A percentile compares a stretch with the other conserved stretches of the same genome.
These are phyloP conservation scores for Garrulus glandarius DNA, from an alignment of 2,797 vertebrate genomes.

Conservation along the genomic window DNA sequence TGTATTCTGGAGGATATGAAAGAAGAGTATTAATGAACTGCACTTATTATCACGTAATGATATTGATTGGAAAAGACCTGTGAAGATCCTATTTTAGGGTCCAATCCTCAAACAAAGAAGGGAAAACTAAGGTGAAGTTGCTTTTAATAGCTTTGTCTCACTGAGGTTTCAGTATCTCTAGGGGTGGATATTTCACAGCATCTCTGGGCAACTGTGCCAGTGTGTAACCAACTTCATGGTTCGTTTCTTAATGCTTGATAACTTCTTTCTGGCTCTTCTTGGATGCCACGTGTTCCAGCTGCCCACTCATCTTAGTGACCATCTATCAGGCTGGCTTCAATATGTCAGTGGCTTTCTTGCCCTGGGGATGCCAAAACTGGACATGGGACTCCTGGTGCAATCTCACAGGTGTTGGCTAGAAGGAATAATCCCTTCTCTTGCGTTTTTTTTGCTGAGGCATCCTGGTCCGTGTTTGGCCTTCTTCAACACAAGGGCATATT, in stretches of 20 bases:
- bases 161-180: not conserved
- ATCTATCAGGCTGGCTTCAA: not conserved
- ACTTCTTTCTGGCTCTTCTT: not conserved
- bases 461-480: not conserved
- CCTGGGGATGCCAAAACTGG: not conserved
- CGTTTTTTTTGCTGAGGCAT: not conserved
- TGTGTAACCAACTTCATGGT: not conserved
- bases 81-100: not conserved
- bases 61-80: not conserved
- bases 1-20: not conserved
- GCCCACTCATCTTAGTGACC: not conserved
- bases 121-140: not conserved
- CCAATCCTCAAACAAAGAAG: not conserved
- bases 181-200: not conserved
- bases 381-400: rapidly evolving
- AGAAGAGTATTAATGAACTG: not conserved
- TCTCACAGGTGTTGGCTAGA: not conserved
- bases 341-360: not conserved
- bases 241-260: not conserved
- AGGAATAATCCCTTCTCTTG: not conserved
- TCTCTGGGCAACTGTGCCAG: not conserved
- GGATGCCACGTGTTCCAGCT: not conserved
- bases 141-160: not conserved
- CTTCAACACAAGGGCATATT: not conserved
- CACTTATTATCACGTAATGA: not conserved